phyloP scores from a whole-genome alignment of 2,888 invertebrate genomes.

The Calameuta filiformis region DNA sequence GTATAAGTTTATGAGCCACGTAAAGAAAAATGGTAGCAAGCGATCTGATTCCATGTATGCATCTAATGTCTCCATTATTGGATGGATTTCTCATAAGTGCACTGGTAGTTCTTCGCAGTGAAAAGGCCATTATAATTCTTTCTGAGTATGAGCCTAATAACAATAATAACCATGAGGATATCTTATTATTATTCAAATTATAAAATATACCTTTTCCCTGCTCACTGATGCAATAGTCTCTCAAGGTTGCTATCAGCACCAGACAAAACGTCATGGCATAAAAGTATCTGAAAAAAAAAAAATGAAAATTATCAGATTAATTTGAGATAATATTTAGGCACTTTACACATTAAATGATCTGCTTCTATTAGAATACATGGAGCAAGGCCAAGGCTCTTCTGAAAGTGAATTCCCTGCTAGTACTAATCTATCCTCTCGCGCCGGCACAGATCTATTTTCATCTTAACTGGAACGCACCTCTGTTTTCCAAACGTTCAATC shows the following conservation, averaged over 20 bases:
- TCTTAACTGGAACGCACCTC: slow-evolving; percentile 13
- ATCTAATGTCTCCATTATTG: slow-evolving; percentile 69
- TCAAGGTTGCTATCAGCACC: slow-evolving; percentile 53
- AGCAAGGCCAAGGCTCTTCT: slow-evolving; percentile 18
- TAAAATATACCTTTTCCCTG: slow-evolving; percentile 51
- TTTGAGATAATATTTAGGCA: background rate
- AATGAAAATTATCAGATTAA: background rate
- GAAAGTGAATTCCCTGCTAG: background rate
- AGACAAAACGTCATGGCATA: slow-evolving; percentile 58
- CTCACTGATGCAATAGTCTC: slow-evolving; percentile 51
- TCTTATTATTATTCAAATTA: background rate
- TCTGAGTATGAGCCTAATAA: slow-evolving; percentile 59
- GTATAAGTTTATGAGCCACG: slow-evolving; percentile 75
- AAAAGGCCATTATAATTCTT: slow-evolving; percentile 71
- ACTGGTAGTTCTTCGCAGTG: slow-evolving; percentile 72
- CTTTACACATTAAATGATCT: background rate
- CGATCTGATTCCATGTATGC: slow-evolving; percentile 79
- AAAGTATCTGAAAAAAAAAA: slow-evolving; percentile 51
- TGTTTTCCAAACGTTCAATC: background rate
- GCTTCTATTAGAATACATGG: background rate
- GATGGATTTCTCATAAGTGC: slow-evolving; percentile 69
- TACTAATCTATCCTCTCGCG: background rate
- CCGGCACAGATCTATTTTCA: slow-evolving; percentile 13
- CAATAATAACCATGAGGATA: slow-evolving; percentile 4
- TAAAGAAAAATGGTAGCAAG: slow-evolving; percentile 74